Evolutionary conservation across 1,140 invertebrate genomes (phyloP).

Genomic region (Nixonia krombeini): DNA sequence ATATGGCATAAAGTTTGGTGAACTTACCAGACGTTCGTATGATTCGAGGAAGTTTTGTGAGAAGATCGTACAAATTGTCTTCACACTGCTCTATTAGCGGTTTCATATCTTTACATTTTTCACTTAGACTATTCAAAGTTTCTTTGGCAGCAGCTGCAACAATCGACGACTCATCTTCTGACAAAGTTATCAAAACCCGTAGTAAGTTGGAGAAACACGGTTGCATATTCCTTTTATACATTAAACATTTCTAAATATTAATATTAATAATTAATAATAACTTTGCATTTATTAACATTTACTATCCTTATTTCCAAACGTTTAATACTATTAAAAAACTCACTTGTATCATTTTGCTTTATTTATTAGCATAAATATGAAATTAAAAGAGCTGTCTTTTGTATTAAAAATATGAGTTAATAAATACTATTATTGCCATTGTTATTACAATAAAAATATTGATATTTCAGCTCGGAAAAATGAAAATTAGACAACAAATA

Average conservation of each 20-base stretch:
- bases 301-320: not conserved
- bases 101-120: conserved; percentile 56
- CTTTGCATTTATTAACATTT: conserved; percentile 10
- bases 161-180: conserved; percentile 72
- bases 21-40: conserved; percentile 74
- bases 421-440: no score
- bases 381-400: no score
- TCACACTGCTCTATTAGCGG: conserved; percentile 72
- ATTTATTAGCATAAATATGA: no score
- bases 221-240: conserved; percentile 72
- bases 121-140: conserved; percentile 64
- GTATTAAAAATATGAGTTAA: no score
- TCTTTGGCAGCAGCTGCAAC: conserved; percentile 64
- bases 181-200: conserved; percentile 74
- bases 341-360: no score
- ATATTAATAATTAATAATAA: no score
- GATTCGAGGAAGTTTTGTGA: conserved; percentile 74
- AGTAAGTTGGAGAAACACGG: conserved; percentile 71
- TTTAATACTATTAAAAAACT: no score
- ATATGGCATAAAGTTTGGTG: not conserved
- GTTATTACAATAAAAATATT: no score
- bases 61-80: conserved; percentile 73
- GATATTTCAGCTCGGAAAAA: no score
- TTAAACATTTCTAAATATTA: no score
- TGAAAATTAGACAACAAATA: no score